phyloP scores from a whole-genome alignment of 30 jellyfish, hydroid and myxozoan genomes.

The Phacellophora camtschatica region DNA sequence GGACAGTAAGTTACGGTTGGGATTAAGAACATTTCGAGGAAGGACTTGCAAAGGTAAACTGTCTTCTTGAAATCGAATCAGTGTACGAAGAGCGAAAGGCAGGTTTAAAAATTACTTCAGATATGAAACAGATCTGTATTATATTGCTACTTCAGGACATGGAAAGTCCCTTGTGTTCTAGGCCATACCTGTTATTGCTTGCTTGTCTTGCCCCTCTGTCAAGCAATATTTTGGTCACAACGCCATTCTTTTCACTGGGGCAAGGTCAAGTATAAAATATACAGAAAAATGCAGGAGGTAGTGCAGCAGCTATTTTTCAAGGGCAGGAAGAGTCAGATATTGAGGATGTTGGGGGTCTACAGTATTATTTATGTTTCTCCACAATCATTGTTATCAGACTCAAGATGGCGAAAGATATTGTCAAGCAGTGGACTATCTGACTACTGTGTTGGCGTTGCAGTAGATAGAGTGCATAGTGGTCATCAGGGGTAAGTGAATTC shows the following conservation, averaged over 20 bases:
- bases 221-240: background rate
- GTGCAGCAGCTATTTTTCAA: slow-evolving; percentile 13
- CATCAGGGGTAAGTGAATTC: slow-evolving; percentile 12
- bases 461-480: background rate
- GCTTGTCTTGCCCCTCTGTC: background rate
- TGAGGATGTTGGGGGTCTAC: slow-evolving; percentile 6
- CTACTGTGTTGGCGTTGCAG: slow-evolving; percentile 22
- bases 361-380: slow-evolving; percentile 10
- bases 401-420: slow-evolving; percentile 6
- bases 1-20: slow-evolving; percentile 3
- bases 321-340: slow-evolving; percentile 12
- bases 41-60: background rate
- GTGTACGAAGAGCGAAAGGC: background rate
- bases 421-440: slow-evolving; percentile 5
- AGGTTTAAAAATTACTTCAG: background rate
- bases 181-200: slow-evolving; percentile 9
- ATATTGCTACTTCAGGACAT: slow-evolving; percentile 6
- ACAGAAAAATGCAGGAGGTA: background rate
- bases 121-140: background rate
- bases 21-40: slow-evolving; percentile 6
- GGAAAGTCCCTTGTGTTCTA: slow-evolving; percentile 12
- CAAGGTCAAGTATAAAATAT: background rate
- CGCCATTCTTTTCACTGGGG: background rate
- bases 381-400: slow-evolving; percentile 8
- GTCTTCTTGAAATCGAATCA: background rate